Evolutionary conservation across 2,113 vertebrate species (phyloP).

Genomic region (Oreochromis tanganicae): DNA sequence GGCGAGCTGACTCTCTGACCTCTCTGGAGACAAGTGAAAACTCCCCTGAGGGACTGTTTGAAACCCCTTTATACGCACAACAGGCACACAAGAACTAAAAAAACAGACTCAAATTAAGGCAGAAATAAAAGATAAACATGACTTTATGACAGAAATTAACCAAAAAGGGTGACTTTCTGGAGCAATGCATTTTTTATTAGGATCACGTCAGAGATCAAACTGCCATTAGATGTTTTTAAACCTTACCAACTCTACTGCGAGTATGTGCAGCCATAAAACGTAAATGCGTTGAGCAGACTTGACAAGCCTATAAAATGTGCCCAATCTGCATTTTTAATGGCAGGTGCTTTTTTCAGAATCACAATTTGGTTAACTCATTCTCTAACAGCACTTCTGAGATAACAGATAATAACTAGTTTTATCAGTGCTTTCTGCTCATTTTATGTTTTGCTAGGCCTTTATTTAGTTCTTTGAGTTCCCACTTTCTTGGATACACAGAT

Average conservation of each 20-base stretch:
- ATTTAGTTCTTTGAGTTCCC: not conserved
- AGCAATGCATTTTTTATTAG: not conserved
- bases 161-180: not conserved
- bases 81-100: not conserved
- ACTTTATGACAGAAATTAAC: not conserved
- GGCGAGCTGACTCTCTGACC: not conserved
- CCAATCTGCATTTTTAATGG: not conserved
- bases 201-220: not conserved
- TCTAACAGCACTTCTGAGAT: not conserved
- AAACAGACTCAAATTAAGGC: not conserved
- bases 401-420: not conserved
- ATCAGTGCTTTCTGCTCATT: not conserved
- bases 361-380: not conserved
- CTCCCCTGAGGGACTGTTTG: not conserved
- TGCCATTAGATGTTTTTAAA: not conserved
- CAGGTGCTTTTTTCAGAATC: not conserved
- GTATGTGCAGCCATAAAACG: not conserved
- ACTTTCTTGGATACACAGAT: not conserved
- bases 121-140: not conserved
- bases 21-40: not conserved
- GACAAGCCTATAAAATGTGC: not conserved
- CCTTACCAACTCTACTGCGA: not conserved
- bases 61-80: not conserved
- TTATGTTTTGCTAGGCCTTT: not conserved
- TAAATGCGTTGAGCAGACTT: not conserved